These are phyloP conservation scores for Mus pahari DNA, from an alignment of 2,113 vertebrate genomes.

Conservation along the genomic window DNA sequence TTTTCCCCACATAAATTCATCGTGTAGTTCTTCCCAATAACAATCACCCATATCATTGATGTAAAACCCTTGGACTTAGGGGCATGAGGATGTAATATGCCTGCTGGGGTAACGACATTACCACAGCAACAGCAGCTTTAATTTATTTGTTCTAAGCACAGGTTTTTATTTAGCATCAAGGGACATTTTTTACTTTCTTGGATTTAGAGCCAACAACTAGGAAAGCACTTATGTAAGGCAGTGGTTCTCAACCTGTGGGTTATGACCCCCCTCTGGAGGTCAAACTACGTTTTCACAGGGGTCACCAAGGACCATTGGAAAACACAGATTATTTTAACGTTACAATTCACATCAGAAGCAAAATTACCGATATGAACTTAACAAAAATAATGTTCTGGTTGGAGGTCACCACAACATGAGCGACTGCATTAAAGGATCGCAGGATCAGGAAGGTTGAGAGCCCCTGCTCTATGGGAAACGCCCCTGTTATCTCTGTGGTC, in stretches of 20 bases:
- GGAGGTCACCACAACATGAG: background rate
- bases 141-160: background rate
- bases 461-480: background rate
- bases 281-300: background rate
- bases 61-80: background rate
- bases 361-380: background rate
- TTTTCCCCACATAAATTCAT: background rate
- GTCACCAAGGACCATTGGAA: background rate
- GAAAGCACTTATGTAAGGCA: background rate
- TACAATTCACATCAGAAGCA: background rate
- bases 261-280: background rate
- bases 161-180: background rate
- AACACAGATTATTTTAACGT: background rate
- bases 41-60: background rate
- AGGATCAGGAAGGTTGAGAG: background rate
- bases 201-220: background rate
- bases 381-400: background rate
- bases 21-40: background rate
- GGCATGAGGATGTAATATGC: background rate
- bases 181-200: background rate
- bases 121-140: background rate
- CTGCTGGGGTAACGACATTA: background rate
- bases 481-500: background rate
- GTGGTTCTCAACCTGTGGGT: background rate
- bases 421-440: background rate